Base-by-base conservation (phyloP, 2,113 vertebrate species). In the Corythoichthys intestinalis region DNA sequence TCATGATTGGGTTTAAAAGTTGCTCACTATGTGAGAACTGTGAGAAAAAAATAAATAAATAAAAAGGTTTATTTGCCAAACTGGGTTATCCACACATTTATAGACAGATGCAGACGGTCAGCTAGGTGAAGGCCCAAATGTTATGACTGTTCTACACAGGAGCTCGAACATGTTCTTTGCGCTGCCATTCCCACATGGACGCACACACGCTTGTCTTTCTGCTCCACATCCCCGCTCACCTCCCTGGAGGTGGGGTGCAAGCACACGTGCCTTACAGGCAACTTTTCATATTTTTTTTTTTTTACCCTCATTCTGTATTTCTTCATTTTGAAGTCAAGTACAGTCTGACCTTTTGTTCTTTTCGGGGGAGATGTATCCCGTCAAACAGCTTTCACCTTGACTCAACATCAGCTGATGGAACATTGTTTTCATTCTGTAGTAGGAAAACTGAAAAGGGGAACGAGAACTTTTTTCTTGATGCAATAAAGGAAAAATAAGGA, bases 301-400 rank as follows among this genome's bases (percentile, higher is more conserved):
- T 6, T 2, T 4, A 12, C 7, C 15, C 37, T 3, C 17, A 2
- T 47, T 28, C 8, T 39, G 39, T 61, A 41, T 63, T 63, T 28
- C 20, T 47, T 47, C 20, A 28, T 62, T 44, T 47, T 63, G 44
- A 48, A 47, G 61, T 63, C 61, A 63, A 34, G 61, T 63, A 63
- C 44, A 63, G 46, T 63, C 4, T 47, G 61, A 47, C 61, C 61
- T 63, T 14, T 44, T 48, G 61, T 63, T 63, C 61, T 63, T 63
- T 63, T 47, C 20, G 28, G n/a, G n/a, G 20, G 17, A 44, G n/a
- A 46, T 47, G 10, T 34, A 0, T 47, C 10, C 61, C 1, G 61
- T 63, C 61, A 28, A 20, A 46, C 20, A 34, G 44, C 11, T 63
- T 63, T 63, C n/a, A 63, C 61, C 41, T 47, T 34, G 20, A 47